Evolutionary conservation across 92 coral and sea anemone genomes (phyloP).

Genomic region (Hydrozoanthus gracilis): DNA sequence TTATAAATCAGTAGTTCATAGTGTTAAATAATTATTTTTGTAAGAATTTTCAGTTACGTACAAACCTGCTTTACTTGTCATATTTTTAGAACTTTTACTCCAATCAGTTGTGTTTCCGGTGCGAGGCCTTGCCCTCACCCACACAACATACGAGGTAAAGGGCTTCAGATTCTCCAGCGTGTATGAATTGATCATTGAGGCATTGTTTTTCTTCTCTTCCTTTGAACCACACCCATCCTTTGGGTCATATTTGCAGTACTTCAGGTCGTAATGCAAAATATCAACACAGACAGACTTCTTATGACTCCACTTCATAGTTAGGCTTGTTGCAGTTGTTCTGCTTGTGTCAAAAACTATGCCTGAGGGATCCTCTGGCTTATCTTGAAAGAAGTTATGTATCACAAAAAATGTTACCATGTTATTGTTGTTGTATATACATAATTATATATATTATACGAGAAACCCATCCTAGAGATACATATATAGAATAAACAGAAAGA

Average conservation of each 20-base stretch:
- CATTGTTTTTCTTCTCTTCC: too few relatives aligned
- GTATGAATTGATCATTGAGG: not conserved
- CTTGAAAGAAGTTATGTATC: not conserved
- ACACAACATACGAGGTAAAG: not conserved
- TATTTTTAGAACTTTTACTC: not conserved
- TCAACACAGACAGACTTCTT: not conserved
- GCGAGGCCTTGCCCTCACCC: not conserved
- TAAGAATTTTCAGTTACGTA: not conserved
- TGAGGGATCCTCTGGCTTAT: not conserved
- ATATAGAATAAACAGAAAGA: too few relatives aligned
- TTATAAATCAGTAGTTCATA: too few relatives aligned
- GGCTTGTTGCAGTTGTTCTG: slow-evolving; percentile 9
- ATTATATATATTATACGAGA: too few relatives aligned
- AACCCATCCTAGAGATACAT: too few relatives aligned
- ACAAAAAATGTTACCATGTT: too few relatives aligned
- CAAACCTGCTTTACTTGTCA: slow-evolving; percentile 25
- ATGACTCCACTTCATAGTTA: slow-evolving; percentile 3
- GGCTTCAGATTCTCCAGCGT: not conserved
- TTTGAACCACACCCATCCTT: not conserved
- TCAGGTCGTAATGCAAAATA: not conserved
- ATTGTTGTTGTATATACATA: too few relatives aligned
- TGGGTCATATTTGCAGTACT: not conserved
- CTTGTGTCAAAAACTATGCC: not conserved
- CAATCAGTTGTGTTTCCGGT: not conserved
- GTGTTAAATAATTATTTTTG: not conserved